These are phyloP conservation scores for Notechis scutatus DNA, from an alignment of 2,113 vertebrate species.

Conservation along the genomic window DNA sequence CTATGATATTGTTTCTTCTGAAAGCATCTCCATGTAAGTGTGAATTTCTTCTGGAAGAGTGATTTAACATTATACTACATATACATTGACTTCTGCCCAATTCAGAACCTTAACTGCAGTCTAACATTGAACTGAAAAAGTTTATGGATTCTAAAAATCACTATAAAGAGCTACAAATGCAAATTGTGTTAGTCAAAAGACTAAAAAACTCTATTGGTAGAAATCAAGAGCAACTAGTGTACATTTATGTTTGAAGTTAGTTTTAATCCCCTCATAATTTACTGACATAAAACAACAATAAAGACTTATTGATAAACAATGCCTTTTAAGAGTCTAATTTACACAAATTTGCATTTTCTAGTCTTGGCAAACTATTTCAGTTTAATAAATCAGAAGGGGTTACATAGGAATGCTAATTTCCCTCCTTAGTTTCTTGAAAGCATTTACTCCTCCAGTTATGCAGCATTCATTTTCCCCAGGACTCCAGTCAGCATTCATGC, in stretches of 20 bases:
- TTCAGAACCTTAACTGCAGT: not conserved
- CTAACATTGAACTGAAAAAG: constrained; percentile 63
- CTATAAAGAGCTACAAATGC: constrained; percentile 88
- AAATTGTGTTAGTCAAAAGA: constrained; percentile 96
- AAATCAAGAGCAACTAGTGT: constrained; percentile 96
- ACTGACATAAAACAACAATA: constrained; percentile 70
- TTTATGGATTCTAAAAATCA: constrained; percentile 75
- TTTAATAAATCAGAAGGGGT: constrained; percentile 54
- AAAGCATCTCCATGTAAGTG: not conserved
- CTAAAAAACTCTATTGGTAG: constrained; percentile 89
- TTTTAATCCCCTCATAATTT: constrained; percentile 75
- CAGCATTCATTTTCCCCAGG: constrained; percentile 48
- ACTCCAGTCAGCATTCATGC: constrained; percentile 47
- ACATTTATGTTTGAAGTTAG: constrained; percentile 95
- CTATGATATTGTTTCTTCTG: not conserved
- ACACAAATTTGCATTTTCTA: constrained; percentile 22
- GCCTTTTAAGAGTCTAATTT: constrained; percentile 29
- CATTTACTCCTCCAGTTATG: constrained; percentile 18
- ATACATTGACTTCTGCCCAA: not conserved
- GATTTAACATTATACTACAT: not conserved
- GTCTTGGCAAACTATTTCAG: not conserved
- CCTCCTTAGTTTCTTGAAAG: constrained; percentile 32
- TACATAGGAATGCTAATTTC: constrained; percentile 36
- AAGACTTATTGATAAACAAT: constrained; percentile 71
- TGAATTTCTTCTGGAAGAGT: not conserved